Conservation (phyloP, 1,140 invertebrate species). For the Maniola jurtina region DNA sequence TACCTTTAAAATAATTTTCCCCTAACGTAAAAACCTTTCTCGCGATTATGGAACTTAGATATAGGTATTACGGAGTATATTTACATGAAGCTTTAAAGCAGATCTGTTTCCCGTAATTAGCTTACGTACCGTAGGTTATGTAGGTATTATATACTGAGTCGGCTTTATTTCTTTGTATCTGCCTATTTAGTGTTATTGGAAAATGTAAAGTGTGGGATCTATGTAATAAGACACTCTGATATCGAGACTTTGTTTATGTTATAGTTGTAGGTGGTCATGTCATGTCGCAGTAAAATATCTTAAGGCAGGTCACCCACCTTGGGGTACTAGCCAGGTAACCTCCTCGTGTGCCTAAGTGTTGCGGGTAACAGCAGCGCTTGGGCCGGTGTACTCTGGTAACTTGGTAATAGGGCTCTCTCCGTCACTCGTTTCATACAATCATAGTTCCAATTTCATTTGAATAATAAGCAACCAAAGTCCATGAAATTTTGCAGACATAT, state of each 20-base stretch:
- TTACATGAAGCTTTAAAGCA: neutral
- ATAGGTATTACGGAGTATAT: neutral
- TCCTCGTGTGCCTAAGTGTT: too few species aligned
- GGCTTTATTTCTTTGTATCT: constrained; percentile 26
- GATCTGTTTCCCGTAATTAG: neutral
- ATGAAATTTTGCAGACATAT: too few species aligned
- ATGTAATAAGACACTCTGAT: constrained; percentile 48
- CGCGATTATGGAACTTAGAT: neutral
- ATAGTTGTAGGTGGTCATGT: constrained; percentile 11
- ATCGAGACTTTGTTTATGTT: constrained; percentile 50
- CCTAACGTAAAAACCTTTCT: neutral
- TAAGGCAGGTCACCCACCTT: neutral
- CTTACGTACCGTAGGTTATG: neutral
- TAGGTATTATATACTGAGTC: constrained; percentile 17
- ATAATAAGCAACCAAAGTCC: too few species aligned
- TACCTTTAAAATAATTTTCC: neutral
- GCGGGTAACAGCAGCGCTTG: too few species aligned
- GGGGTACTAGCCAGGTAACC: too few species aligned
- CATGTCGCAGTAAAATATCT: constrained; percentile 1
- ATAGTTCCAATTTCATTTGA: too few species aligned
- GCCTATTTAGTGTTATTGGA: constrained; percentile 35
- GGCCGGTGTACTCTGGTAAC: too few species aligned
- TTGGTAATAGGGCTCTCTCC: too few species aligned
- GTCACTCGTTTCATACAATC: too few species aligned
- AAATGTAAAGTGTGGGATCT: constrained; percentile 42